Evolutionary conservation across 2,888 invertebrate species (phyloP), one percentile per base, ranked within the genome.

Genomic region (Ypsolopha scabrella): DNA sequence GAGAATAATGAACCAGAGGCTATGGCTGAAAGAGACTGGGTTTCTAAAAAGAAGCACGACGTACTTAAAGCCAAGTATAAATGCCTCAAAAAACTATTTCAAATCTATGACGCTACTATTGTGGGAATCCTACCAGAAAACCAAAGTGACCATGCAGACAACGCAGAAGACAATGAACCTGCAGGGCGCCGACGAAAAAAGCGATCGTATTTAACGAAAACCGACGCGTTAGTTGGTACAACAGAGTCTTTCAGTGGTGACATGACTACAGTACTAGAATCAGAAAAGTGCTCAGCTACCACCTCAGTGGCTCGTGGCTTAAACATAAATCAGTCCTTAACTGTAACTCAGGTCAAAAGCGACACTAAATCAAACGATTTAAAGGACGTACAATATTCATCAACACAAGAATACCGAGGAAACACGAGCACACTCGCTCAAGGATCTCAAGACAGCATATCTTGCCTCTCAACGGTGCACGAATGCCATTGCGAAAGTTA

Each of bases 31-130:
- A 60, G 54, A 6, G 81, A 80, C 68, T 85, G 83, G 83, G 81
- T 85, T 24, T 77, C 85, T 0, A 85, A 83, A 59, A 83, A 83
- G 48, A 83, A 81, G 55, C 85, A 85, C 46, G 85, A 85, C 51
- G 78, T 82, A 0, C 58, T 85, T 1, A 85, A 85, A 61, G 83
- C 81, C 0, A 85, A 85, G 55, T 85, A 85, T 51, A 85, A 82
- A 60, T 85, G 83, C 54, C 57, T 85, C 51, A 85, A 85, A 58
- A 83, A 85, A 54, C 61, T 85, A 0, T 85, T 85, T 47, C 83
- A 85, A 58, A 75, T 85, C 3, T 83, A 83, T 52, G 85, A 85
- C 45, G 82, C 83, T 0, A 81, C 76, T 50, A 73, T 83, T 0
- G 79, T 82, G 0, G 75, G 74, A 0, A 72, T 79, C 1, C 58